Percentiles rank a stretch among this genome's conserved stretches.
phyloP scores from a whole-genome alignment of 2,797 vertebrate genomes.

The Myoxocephalus aenaeus region DNA sequence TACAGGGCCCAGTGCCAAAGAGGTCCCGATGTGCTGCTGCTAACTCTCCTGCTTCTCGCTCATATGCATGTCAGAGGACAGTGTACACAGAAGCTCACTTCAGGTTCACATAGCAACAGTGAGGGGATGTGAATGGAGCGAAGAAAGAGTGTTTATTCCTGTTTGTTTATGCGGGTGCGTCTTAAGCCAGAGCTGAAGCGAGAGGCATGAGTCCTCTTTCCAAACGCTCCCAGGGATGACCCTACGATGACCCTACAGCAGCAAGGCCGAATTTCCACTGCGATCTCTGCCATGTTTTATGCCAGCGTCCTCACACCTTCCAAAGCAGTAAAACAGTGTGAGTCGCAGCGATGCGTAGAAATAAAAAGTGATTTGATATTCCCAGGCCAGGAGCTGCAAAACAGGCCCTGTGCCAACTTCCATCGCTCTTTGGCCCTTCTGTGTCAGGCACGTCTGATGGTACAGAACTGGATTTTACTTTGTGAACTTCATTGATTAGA shows the following conservation, averaged over 20 bases:
- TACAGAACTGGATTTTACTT: constrained; percentile 15
- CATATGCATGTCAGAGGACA: constrained; percentile 14
- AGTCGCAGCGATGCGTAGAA: constrained; percentile 37
- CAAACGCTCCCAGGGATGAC: constrained; percentile 48
- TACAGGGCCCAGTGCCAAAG: constrained; percentile 49
- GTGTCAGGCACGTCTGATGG: constrained; percentile 23
- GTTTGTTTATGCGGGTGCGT: constrained; percentile 69
- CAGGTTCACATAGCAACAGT: constrained; percentile 39
- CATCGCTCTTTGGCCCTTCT: constrained; percentile 25
- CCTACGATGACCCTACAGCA: too few relatives aligned
- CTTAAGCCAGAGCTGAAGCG: constrained; percentile 32
- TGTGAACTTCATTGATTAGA: constrained; percentile 18
- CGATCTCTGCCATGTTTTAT: constrained; percentile 51
- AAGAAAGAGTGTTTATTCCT: constrained; percentile 70
- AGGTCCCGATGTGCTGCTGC: constrained; percentile 11
- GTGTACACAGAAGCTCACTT: constrained; percentile 45
- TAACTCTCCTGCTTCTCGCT: constrained; percentile 23
- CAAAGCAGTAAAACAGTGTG: constrained; percentile 48
- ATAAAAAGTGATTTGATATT: constrained; percentile 50
- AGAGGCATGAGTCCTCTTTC: constrained; percentile 55
- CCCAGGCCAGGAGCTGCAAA: constrained; percentile 14
- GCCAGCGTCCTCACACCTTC: constrained; percentile 52
- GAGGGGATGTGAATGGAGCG: constrained; percentile 58
- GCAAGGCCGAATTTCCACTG: constrained; percentile 72
- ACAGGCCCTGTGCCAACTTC: constrained; percentile 12